These are phyloP conservation scores for Pseudococcus viburni DNA, from an alignment of 2,888 invertebrate genomes.

Conservation along the genomic window DNA sequence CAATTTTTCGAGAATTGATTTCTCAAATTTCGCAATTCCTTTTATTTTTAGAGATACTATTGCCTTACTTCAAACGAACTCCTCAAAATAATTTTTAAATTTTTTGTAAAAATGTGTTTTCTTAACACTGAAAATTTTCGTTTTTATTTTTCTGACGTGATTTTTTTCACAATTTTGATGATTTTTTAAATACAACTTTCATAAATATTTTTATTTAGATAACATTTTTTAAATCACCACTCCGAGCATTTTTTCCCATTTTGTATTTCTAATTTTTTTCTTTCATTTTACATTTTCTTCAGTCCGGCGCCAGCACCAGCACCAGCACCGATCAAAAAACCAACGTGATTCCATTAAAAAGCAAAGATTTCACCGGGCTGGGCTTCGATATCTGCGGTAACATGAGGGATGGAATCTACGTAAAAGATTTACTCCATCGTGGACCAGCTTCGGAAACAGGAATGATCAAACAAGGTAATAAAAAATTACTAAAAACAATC, in stretches of 20 bases:
- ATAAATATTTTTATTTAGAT: too few relatives aligned
- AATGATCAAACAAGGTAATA: constrained; percentile 81
- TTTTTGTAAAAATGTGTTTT: too few relatives aligned
- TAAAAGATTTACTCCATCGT: constrained; percentile 87
- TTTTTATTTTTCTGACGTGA: too few relatives aligned
- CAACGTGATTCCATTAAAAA: constrained; percentile 82
- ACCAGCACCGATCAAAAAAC: constrained; percentile 71
- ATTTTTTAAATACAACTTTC: too few relatives aligned
- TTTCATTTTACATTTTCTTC: not conserved
- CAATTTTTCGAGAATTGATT: too few relatives aligned
- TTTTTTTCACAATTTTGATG: too few relatives aligned
- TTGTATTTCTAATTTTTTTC: not conserved
- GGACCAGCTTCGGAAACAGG: constrained; percentile 92
- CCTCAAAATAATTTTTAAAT: too few relatives aligned
- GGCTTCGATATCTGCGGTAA: constrained; percentile 92
- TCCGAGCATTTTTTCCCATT: constrained; percentile 70
- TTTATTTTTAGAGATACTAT: too few relatives aligned
- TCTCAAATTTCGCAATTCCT: too few relatives aligned
- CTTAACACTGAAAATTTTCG: too few relatives aligned
- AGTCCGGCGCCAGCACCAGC: not conserved
- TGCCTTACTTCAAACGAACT: too few relatives aligned
- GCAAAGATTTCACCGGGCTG: constrained; percentile 89
- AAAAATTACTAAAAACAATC: constrained; percentile 24
- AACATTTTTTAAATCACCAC: too few relatives aligned
- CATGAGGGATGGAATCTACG: constrained; percentile 89